Evolutionary conservation across 2,113 vertebrate species (phyloP), one percentile per base, ranked within the genome.

Genomic region (Polypterus senegalus): DNA sequence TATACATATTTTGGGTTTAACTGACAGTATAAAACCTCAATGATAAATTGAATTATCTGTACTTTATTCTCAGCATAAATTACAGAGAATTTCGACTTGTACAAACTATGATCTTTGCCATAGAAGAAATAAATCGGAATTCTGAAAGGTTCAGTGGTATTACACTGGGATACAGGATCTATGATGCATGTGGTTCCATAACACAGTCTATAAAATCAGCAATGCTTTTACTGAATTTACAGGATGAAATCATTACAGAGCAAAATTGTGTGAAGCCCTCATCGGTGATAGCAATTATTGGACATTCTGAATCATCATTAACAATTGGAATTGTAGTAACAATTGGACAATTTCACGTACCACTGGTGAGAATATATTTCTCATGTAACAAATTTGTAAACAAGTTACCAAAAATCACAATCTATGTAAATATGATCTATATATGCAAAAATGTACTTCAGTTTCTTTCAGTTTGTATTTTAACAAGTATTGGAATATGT

Each of bases 31-130:
- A 27, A 27, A 27, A 27, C 1, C 27, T 27, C 27, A 27, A 2
- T 27, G 27, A 27, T 27, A 27, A 27, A 27, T 2, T 27, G 27
- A 27, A 27, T 27, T 49, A 27, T 49, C 3, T 9, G 9, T 54
- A 58, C 46, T 48, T 7, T 60, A 11, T 49, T 48, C 44, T 11
- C 6, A 60, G 59, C 2, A 43, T 60, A 49, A 27, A 48, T 11
- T 48, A 49, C 9, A 60, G 47, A 43, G 48, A 60, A 48, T 60
- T 49, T 48, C 59, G 47, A 47, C 51, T 60, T 60, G 48, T 27
- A 27, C 48, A n/a, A 5, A n/a, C 59, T 1, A 11, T 48, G 58
- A 48, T 48, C 43, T 47, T 48, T 7, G 46, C 58, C 9, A 59
- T 59, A 11, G 9, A 59, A 48, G 58, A 59, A 48, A 48, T 59